Conservation (phyloP, 1,140 invertebrate species). For the Arion vulgaris region DNA sequence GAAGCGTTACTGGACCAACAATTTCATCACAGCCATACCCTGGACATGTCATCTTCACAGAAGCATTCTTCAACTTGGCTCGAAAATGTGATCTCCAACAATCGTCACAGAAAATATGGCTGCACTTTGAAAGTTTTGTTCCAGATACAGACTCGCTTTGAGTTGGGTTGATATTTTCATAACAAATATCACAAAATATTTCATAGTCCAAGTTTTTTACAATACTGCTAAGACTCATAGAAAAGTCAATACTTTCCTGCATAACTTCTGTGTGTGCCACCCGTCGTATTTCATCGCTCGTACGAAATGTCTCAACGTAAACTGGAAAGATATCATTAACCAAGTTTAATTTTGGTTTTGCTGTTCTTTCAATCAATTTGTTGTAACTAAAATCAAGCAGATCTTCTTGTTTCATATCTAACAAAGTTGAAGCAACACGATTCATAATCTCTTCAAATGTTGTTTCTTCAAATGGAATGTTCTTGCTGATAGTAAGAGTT, state of each 20-base stretch:
- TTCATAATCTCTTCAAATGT: conserved; percentile 14
- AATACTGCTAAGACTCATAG: background rate
- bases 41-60: conserved; percentile 43
- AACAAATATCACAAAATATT: conserved; percentile 46
- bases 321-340: background rate
- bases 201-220: background rate
- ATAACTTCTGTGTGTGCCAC: background rate
- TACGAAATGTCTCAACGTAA: background rate
- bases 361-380: background rate
- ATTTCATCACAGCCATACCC: conserved; percentile 50
- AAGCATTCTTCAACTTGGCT: conserved; percentile 22
- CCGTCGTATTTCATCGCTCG: background rate
- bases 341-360: background rate
- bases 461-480: background rate
- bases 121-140: conserved; percentile 49
- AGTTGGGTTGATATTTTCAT: conserved; percentile 44
- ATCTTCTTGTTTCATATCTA: conserved; percentile 28
- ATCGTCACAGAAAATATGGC: conserved; percentile 57
- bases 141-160: conserved; percentile 7
- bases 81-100: conserved; percentile 56
- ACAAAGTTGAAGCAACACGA: background rate
- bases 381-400: background rate
- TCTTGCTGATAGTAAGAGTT: background rate
- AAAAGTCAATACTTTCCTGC: background rate
- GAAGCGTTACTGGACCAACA: conserved; percentile 44